Evolutionary conservation across 2,797 vertebrate species (phyloP).

Genomic region (Paguma larvata): DNA sequence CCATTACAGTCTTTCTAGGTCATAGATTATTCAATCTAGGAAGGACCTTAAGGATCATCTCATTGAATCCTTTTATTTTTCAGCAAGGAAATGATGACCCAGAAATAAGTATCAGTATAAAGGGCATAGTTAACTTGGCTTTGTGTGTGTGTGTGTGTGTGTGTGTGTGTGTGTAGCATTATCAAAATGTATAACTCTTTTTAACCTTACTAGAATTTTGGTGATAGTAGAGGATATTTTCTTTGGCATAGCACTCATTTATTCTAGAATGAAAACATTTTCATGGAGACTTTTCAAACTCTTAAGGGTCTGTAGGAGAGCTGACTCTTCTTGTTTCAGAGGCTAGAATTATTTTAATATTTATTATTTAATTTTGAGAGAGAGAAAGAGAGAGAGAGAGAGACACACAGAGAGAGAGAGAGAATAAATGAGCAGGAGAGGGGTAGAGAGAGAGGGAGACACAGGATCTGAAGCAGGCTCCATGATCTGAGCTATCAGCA

Average conservation of each 20-base stretch:
- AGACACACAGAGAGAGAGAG: no score
- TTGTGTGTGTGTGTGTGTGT: no score
- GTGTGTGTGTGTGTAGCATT: background rate
- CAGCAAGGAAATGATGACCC: background rate
- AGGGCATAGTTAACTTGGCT: background rate
- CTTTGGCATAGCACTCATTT: background rate
- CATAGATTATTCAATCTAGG: background rate
- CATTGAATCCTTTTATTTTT: slow-evolving; percentile 4
- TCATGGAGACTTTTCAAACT: background rate
- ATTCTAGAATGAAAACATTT: slow-evolving; percentile 17
- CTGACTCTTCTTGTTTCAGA: background rate
- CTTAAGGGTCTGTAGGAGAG: background rate
- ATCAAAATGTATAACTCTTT: background rate
- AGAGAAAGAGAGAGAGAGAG: no score
- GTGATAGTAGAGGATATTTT: background rate
- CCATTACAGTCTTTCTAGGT: background rate
- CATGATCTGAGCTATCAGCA: no score
- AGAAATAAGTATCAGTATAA: background rate
- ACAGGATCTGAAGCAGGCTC: no score
- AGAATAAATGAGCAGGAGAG: no score
- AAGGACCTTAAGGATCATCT: background rate
- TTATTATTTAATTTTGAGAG: no score
- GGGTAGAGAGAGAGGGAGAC: no score
- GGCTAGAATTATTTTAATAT: no score
- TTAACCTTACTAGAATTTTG: background rate